These are phyloP conservation scores for Danionella dracula DNA, from an alignment of 2,797 vertebrate genomes.

Conservation along the genomic window DNA sequence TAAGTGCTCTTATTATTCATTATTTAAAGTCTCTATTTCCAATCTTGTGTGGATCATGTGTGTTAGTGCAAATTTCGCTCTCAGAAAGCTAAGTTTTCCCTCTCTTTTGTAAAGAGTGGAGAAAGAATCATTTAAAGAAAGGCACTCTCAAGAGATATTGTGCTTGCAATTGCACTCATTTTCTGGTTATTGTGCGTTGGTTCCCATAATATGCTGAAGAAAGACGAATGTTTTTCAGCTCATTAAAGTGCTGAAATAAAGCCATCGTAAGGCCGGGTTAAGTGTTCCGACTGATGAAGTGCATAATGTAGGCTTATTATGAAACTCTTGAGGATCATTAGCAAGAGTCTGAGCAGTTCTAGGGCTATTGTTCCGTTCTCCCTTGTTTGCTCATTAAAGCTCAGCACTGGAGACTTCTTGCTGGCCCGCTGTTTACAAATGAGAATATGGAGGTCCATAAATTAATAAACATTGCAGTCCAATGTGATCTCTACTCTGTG, in stretches of 20 bases:
- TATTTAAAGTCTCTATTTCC: neutral
- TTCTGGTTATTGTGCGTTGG: neutral
- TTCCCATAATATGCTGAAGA: neutral
- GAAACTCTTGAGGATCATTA: constrained; percentile 18
- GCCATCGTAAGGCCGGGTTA: constrained; percentile 22
- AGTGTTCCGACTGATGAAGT: constrained; percentile 20
- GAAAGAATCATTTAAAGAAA: constrained; percentile 9
- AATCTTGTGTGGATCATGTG: neutral
- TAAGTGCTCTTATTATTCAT: constrained; percentile 4
- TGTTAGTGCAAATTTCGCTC: neutral
- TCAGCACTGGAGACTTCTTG: neutral
- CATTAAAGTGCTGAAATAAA: constrained; percentile 15
- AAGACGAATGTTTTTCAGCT: neutral
- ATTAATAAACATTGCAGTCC: constrained; percentile 16
- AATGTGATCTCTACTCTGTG: neutral
- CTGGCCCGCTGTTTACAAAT: constrained; percentile 8
- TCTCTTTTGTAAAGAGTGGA: constrained; percentile 8
- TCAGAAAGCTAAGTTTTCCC: neutral
- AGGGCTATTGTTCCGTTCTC: constrained; percentile 25
- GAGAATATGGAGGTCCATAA: constrained; percentile 19
- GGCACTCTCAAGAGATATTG: constrained; percentile 1
- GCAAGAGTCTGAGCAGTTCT: constrained; percentile 7
- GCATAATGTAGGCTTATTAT: constrained; percentile 23
- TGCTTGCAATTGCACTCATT: neutral
- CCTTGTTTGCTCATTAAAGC: constrained; percentile 33